phyloP scores from a whole-genome alignment of 2,113 vertebrate species.

The Connochaetes taurinus region DNA sequence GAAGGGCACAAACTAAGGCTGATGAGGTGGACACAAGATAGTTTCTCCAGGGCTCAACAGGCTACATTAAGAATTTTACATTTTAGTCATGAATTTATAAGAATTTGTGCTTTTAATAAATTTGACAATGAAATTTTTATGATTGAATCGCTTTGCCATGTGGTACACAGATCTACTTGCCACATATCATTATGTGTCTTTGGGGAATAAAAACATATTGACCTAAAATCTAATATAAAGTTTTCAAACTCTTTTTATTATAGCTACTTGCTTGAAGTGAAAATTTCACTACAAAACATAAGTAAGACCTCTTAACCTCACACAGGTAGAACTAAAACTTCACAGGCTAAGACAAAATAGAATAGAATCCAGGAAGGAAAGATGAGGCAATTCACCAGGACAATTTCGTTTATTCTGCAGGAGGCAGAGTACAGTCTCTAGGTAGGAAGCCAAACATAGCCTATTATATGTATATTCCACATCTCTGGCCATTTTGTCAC shows the following conservation, averaged over 20 bases:
- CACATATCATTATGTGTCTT: neutral
- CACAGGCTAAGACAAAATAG: neutral
- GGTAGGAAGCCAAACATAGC: neutral
- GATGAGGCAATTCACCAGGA: neutral
- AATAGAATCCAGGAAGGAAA: neutral
- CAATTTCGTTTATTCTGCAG: neutral
- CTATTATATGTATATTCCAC: neutral
- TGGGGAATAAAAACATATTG: neutral
- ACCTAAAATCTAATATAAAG: neutral
- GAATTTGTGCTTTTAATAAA: neutral
- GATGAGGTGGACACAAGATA: neutral
- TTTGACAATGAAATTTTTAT: neutral
- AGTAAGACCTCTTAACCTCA: neutral
- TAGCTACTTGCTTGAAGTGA: neutral
- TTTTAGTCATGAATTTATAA: neutral
- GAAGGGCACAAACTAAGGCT: neutral
- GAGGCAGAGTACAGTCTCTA: neutral
- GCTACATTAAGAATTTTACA: neutral
- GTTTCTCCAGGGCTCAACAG: neutral
- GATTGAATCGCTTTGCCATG: neutral
- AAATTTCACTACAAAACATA: conserved; percentile 1
- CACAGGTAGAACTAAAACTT: neutral
- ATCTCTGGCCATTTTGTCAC: neutral
- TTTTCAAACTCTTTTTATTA: neutral
- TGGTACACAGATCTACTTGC: neutral